These are phyloP conservation scores for Ranitomeya imitator DNA, from an alignment of 2,113 vertebrate species.

Conservation along the genomic window DNA sequence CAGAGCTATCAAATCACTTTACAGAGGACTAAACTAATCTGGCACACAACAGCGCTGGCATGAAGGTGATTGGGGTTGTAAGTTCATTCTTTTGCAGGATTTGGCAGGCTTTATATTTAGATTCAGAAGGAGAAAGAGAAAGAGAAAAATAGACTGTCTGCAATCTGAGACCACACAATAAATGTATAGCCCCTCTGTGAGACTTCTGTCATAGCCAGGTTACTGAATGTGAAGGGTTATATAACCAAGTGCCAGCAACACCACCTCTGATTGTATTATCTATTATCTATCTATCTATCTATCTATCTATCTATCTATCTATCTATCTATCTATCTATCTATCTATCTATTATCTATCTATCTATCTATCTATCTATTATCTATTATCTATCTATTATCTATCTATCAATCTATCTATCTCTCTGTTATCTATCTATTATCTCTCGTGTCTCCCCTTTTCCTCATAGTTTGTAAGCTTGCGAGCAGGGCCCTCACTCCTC, in stretches of 20 bases:
- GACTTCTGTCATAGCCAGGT: neutral
- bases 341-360: neutral
- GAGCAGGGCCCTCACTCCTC: too few relatives aligned
- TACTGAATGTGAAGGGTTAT: neutral
- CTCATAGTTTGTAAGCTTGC: too few relatives aligned
- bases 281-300: neutral
- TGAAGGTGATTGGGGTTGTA: constrained; percentile 25
- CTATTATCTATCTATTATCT: too few relatives aligned
- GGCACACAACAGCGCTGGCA: constrained; percentile 33
- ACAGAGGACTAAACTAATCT: neutral
- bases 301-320: constrained; percentile 9
- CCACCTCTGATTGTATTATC: neutral
- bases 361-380: too few relatives aligned
- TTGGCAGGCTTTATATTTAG: constrained; percentile 7
- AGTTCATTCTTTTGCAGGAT: constrained; percentile 28
- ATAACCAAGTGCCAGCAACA: neutral
- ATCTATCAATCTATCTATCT: too few relatives aligned
- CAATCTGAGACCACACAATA: neutral
- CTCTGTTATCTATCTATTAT: too few relatives aligned
- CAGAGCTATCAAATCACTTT: neutral
- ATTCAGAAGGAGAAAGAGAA: neutral
- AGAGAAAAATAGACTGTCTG: neutral
- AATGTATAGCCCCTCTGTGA: constrained; percentile 24
- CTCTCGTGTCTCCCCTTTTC: too few relatives aligned
- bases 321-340: constrained; percentile 17